Evolutionary conservation across 2,888 invertebrate species (phyloP).

Genomic region (Sturmia bella): DNA sequence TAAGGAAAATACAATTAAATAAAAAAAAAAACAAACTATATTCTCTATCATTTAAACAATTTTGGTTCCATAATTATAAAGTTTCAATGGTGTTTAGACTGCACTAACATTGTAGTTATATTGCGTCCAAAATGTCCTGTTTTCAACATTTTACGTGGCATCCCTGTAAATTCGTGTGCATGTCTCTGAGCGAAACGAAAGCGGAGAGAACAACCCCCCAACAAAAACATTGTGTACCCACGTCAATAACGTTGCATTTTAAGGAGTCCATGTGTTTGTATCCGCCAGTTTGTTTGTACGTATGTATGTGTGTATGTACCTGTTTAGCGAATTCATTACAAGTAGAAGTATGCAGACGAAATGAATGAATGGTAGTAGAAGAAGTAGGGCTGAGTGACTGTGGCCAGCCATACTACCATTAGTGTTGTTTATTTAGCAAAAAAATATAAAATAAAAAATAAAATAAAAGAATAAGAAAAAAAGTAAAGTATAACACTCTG

Average conservation of each 20-base stretch:
- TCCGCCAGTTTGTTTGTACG: background rate
- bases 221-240: slow-evolving; percentile 44
- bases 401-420: slow-evolving; percentile 59
- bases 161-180: background rate
- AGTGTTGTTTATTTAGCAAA: slow-evolving; percentile 49
- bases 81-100: too few relatives aligned
- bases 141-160: too few relatives aligned
- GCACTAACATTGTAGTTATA: too few relatives aligned
- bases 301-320: slow-evolving; percentile 17
- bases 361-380: slow-evolving; percentile 57
- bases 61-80: too few relatives aligned
- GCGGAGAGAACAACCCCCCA: slow-evolving; percentile 55
- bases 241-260: slow-evolving; percentile 51
- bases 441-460: slow-evolving; percentile 16
- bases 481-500: slow-evolving; percentile 64
- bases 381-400: slow-evolving; percentile 46
- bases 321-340: slow-evolving; percentile 43
- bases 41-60: too few relatives aligned
- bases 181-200: slow-evolving; percentile 10
- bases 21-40: too few relatives aligned
- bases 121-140: too few relatives aligned
- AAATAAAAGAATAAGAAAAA: background rate
- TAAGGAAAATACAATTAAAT: too few relatives aligned
- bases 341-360: slow-evolving; percentile 53
- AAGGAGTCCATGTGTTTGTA: slow-evolving; percentile 48